Conservation (phyloP, 2,888 invertebrate species). For the Onthophagus sagittarius region DNA sequence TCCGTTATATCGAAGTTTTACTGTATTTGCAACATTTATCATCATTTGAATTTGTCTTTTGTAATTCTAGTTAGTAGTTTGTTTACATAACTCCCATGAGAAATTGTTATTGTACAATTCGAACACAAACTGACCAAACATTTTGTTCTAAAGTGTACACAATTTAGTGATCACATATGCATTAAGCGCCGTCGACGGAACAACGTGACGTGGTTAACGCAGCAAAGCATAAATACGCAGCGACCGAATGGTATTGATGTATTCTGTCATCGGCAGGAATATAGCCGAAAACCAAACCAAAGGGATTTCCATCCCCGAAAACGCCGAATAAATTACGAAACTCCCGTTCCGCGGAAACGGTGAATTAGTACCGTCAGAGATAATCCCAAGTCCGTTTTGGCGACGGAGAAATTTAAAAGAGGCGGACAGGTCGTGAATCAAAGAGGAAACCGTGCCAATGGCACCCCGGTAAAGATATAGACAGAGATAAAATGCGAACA, state of each 20-base stretch:
- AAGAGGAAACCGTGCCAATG: background rate
- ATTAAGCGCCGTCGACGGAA: background rate
- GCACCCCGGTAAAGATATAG: background rate
- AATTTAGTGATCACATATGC: background rate
- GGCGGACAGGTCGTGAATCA: constrained; percentile 7
- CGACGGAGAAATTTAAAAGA: constrained; percentile 3
- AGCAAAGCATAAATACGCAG: background rate
- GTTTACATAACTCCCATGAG: background rate
- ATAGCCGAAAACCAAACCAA: background rate
- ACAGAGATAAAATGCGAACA: background rate
- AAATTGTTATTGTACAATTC: background rate
- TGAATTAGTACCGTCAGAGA: constrained; percentile 3
- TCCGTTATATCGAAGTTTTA: no score
- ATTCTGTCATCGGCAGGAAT: background rate
- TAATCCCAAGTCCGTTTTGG: constrained; percentile 1
- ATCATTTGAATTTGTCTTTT: no score
- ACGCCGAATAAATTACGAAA: constrained; percentile 3
- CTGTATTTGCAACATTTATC: no score
- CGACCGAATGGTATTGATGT: background rate
- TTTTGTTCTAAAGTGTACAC: background rate
- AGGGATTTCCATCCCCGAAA: background rate
- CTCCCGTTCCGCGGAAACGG: background rate
- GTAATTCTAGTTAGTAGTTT: background rate
- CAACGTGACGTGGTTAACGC: background rate
- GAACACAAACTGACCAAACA: background rate